Conservation (phyloP, 1,140 invertebrate genomes). For the Lepidurus couesii region DNA sequence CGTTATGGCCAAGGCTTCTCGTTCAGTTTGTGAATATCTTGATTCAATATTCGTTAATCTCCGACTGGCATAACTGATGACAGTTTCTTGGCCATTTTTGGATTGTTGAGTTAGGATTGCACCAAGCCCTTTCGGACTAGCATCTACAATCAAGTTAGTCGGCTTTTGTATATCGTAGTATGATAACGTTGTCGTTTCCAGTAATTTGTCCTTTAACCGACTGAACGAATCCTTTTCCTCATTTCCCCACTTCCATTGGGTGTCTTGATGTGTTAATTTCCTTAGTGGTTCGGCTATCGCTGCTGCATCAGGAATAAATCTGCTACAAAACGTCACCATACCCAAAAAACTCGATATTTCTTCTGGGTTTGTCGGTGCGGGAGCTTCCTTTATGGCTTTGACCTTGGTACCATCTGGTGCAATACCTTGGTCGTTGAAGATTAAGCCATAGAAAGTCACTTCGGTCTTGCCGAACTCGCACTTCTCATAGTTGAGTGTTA, state of each 20-base stretch:
- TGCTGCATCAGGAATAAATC: conserved; percentile 39
- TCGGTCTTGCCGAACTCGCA: conserved; percentile 37
- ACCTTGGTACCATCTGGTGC: conserved; percentile 38
- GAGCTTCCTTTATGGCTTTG: conserved; percentile 35
- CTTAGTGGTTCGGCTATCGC: conserved; percentile 37
- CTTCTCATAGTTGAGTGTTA: conserved; percentile 38
- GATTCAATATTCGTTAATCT: conserved; percentile 43
- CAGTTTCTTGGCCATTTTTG: conserved; percentile 35
- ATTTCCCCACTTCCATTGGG: conserved; percentile 36
- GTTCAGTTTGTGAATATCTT: conserved; percentile 46
- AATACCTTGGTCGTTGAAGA: conserved; percentile 37
- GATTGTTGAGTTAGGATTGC: conserved; percentile 40
- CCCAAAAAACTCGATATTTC: conserved; percentile 38
- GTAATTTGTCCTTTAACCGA: conserved; percentile 35
- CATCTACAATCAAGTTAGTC: conserved; percentile 45
- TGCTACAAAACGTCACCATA: conserved; percentile 38
- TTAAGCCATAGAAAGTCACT: conserved; percentile 38
- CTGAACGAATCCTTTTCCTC: conserved; percentile 38
- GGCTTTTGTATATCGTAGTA: conserved; percentile 37
- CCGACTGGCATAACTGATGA: conserved; percentile 44
- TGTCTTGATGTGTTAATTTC: conserved; percentile 36
- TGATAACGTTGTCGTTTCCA: conserved; percentile 29
- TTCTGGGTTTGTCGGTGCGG: conserved; percentile 37
- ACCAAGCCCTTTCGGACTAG: conserved; percentile 46
- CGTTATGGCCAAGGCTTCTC: conserved; percentile 42